phyloP scores from a whole-genome alignment of 2,113 vertebrate genomes.

The Nestor notabilis region DNA sequence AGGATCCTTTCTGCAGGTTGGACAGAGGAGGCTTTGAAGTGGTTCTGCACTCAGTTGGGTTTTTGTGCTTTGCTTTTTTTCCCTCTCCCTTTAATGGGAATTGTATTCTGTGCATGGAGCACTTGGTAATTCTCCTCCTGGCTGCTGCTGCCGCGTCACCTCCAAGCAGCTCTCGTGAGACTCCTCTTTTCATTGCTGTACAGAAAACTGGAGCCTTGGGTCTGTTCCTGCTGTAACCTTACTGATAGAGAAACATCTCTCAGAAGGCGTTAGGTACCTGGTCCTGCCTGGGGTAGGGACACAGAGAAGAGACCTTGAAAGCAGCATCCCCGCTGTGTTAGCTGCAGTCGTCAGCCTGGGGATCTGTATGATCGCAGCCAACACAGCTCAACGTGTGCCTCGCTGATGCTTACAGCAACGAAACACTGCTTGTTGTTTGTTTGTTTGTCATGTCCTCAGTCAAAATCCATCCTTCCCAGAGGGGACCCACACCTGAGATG shows the following conservation, averaged over 20 bases:
- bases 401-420: background rate
- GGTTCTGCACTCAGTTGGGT: accelerated
- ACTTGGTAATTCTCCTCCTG: background rate
- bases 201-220: background rate
- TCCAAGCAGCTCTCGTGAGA: background rate
- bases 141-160: background rate
- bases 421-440: accelerated
- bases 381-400: background rate
- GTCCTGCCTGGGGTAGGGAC: background rate
- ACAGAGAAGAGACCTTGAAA: background rate
- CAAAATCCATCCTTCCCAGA: background rate
- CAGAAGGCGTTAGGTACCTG: background rate
- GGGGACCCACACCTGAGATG: background rate
- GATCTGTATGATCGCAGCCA: background rate
- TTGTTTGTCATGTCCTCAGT: background rate
- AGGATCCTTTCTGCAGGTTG: background rate
- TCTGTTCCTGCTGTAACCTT: background rate
- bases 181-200: background rate
- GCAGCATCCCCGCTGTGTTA: background rate
- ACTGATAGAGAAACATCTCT: background rate
- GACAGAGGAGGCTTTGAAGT: background rate
- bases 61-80: background rate
- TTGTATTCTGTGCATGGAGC: background rate
- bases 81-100: background rate
- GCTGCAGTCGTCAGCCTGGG: accelerated